Conservation (phyloP, 2,113 vertebrate genomes). For the Lagenorhynchus albirostris region DNA sequence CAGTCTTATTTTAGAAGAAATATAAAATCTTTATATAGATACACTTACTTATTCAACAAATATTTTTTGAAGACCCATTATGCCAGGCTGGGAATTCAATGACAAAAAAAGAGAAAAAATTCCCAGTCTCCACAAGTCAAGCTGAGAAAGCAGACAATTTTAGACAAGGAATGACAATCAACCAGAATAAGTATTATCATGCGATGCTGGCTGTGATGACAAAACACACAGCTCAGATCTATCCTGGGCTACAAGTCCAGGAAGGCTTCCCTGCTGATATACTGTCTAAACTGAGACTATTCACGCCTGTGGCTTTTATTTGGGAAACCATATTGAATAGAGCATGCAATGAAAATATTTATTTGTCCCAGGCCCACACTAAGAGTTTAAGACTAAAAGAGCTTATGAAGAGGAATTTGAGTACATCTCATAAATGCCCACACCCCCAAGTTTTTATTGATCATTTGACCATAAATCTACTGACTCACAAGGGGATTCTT, state of each 20-base stretch:
- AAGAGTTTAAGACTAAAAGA: not conserved
- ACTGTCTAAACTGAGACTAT: not conserved
- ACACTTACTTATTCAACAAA: constrained; percentile 13
- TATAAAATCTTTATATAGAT: not conserved
- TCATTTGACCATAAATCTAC: not conserved
- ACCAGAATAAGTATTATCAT: not conserved
- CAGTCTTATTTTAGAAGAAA: constrained; percentile 14
- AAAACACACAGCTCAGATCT: constrained; percentile 8
- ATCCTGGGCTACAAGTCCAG: not conserved
- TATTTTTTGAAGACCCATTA: constrained; percentile 13
- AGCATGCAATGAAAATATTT: constrained; percentile 22
- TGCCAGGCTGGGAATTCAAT: not conserved
- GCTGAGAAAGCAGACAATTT: not conserved
- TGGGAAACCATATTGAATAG: not conserved
- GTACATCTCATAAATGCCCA: not conserved
- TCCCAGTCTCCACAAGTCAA: not conserved
- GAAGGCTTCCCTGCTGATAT: not conserved
- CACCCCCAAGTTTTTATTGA: not conserved
- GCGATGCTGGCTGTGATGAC: not conserved
- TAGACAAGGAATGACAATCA: constrained; percentile 47
- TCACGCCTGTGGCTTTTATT: not conserved
- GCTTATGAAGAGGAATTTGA: not conserved
- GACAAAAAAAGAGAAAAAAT: not conserved
- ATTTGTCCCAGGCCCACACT: not conserved
- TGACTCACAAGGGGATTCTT: not conserved